Evolutionary conservation across 2,888 invertebrate species (phyloP), one percentile per base, ranked within the genome.

Genomic region (Incurvaria masculella): DNA sequence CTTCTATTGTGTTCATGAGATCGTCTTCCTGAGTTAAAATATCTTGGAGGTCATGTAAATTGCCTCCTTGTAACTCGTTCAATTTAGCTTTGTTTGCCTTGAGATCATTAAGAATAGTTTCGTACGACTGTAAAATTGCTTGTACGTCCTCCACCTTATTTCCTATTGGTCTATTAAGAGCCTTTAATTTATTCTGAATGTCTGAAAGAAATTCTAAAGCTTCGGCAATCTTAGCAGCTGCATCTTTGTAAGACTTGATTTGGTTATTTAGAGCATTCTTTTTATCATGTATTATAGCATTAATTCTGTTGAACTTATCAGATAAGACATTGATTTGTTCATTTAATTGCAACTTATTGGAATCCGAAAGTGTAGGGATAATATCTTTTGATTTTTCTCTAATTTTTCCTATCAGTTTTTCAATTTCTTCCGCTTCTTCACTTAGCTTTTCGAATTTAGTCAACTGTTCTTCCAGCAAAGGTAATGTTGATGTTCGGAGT

Each of bases 71-170:
- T 33, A 94, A 72, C 62, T 91, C 88, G 46, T 86, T 86, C 45
- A 91, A 79, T 78, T 89, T 90, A 1, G 83, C 75, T 60, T 89
- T 90, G 63, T 89, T 89, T 45, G 84, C 83, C 66, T 90, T 92
- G 1, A 94, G 71, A 54, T 92, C 89, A 49, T 81, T 81, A 18
- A 92, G 69, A 45, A 94, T 88, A 55, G 84, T 82, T 70, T 92
- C 91, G 59, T 92, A 92, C 1, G 88, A 83, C 33, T 82, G 81
- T 21, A 92, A 78, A 55, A 93, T 81, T n/a, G 87, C 85, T 63
- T 93, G 89, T 0, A 95, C 94, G 65, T 96, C 96, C 62, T 94
- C 91, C 2, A 91, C 88, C 61, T 88, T 87, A 47, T 87, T 88
- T 11, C 96, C 95, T 33, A 95, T 86, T 0, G 95, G 94, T 66